Evolutionary conservation across 2,888 invertebrate genomes (phyloP), one percentile per base, ranked within the genome.

Genomic region (Eupithecia insigniata): DNA sequence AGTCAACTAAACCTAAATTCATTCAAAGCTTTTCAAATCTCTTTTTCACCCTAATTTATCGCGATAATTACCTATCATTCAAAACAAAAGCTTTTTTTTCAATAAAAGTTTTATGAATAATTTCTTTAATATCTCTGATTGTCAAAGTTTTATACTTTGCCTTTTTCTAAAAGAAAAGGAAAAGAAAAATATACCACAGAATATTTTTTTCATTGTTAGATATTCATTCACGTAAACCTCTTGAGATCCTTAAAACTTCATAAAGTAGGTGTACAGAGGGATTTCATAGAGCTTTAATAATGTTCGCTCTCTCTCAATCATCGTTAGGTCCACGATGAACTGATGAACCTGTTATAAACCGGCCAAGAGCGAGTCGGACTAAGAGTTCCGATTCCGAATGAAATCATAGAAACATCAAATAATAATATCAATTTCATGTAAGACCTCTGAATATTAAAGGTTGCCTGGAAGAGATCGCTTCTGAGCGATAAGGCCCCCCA

Each of bases 21-120:
- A 51, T 51, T 51, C 22, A 51, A 22, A 51, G 51, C 10, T 22
- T 51, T 22, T 46, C 46, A 22, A 3, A 51, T 12, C 22, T 2
- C n/a, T 18, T 51, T 51, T 51, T 51, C 22, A 22, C 22, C 2
- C 22, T 51, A 22, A 51, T 22, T 51, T 51, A 2, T 51, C 55
- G 2, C 22, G 51, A 14, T 55, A 14, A 55, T 55, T 55, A 55
- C 55, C 26, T 55, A 55, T 55, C 55, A 55, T 26, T 55, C 55
- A 55, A 55, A n/a, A 34, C 7, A 61, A n/a, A 22, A 34, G 34
- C n/a, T 62, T 32, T 32, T n/a, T 62, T 62, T 32, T 18, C 32
- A 61, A 61, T 61, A 62, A 34, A 62, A 62, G 22, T n/a, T 62
- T 62, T 34, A 62, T 62, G 61, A 62, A 62, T 62, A 34, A 30